phyloP scores from a whole-genome alignment of 2,888 invertebrate genomes.

The Chydorus sphaericus region DNA sequence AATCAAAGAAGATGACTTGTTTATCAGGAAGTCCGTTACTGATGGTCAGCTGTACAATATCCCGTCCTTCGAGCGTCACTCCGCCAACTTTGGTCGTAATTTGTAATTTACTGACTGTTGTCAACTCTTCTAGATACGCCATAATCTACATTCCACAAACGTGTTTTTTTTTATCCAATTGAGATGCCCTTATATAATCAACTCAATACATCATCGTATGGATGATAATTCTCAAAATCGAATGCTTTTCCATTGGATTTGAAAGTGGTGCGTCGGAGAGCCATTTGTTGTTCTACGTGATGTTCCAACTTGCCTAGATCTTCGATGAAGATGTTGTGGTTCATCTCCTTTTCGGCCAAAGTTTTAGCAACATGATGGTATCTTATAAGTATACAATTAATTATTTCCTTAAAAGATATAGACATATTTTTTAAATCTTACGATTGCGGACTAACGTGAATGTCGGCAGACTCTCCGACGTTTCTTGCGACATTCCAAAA shows the following conservation, averaged over 20 bases:
- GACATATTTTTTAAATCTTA: neutral
- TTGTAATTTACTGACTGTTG: neutral
- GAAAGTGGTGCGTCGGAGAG: neutral
- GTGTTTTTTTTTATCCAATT: neutral
- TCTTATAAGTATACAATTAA: neutral
- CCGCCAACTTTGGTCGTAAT: neutral
- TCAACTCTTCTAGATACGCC: neutral
- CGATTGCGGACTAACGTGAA: neutral
- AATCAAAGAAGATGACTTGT: conserved; percentile 5
- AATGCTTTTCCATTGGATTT: neutral
- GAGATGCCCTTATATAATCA: neutral
- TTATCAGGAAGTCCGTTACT: conserved; percentile 4
- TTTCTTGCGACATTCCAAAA: neutral
- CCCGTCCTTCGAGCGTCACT: neutral
- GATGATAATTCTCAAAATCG: conserved; percentile 9
- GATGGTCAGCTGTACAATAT: neutral
- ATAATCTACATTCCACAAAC: neutral
- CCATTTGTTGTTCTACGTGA: neutral
- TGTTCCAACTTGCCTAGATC: neutral
- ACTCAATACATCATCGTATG: neutral
- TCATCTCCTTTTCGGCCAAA: neutral
- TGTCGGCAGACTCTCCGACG: neutral
- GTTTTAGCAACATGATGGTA: neutral
- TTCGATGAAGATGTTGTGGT: neutral
- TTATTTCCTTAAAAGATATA: neutral